Evolutionary conservation across 2,888 invertebrate genomes (phyloP).

Genomic region (Cryptops parisi): DNA sequence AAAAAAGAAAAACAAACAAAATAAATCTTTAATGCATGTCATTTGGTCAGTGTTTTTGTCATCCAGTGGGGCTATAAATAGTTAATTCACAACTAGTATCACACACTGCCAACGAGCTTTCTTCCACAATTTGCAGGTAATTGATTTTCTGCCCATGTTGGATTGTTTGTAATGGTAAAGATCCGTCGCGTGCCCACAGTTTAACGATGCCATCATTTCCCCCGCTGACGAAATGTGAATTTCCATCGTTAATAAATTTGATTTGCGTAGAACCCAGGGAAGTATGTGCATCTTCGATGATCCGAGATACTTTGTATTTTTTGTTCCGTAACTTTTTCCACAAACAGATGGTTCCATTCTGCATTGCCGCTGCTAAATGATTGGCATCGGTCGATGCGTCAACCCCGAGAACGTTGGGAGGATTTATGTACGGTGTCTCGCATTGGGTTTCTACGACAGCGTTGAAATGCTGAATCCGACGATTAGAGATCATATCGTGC

Average conservation of each 20-base stretch:
- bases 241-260: neutral
- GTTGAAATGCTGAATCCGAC: conserved; percentile 1
- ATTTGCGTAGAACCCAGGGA: conserved; percentile 4
- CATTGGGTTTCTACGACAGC: neutral
- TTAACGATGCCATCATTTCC: conserved; percentile 6
- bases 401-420: neutral
- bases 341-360: conserved; percentile 1
- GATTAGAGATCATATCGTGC: neutral
- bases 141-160: conserved; percentile 4
- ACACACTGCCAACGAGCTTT: neutral
- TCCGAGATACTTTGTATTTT: neutral
- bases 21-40: too few relatives aligned
- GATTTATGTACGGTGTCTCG: conserved; percentile 3
- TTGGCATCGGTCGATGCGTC: neutral
- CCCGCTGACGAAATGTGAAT: neutral
- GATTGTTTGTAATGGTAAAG: neutral
- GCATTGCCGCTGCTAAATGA: conserved; percentile 2
- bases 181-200: neutral
- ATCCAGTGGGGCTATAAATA: too few relatives aligned
- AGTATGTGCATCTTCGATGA: neutral
- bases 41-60: too few relatives aligned
- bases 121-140: neutral
- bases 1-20: too few relatives aligned
- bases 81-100: neutral
- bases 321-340: neutral